Percentiles rank a stretch among this genome's conserved stretches.
These are phyloP conservation scores for Saccostrea echinata DNA, from an alignment of 1,140 invertebrate species.

Conservation along the genomic window DNA sequence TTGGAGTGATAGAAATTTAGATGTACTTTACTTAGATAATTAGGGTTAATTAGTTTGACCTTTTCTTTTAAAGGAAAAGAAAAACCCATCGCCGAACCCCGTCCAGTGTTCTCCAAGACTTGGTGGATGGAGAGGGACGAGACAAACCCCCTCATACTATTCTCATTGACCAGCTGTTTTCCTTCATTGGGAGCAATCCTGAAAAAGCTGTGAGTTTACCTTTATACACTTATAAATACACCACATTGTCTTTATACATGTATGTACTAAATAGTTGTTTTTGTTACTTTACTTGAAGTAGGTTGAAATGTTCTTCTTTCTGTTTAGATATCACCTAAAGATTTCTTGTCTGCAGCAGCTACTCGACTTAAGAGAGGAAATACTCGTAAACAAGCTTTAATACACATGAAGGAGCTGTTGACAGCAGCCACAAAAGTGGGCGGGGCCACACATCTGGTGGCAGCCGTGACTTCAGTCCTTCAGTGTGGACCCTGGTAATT, in stretches of 20 bases:
- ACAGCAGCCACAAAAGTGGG: constrained; percentile 75
- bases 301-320: neutral
- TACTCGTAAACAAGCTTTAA: constrained; percentile 74
- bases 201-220: constrained; percentile 75
- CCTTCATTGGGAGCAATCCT: constrained; percentile 78
- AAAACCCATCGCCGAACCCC: constrained; percentile 67
- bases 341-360: constrained; percentile 74
- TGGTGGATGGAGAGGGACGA: constrained; percentile 71
- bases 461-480: constrained; percentile 78
- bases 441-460: constrained; percentile 77
- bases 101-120: constrained; percentile 70
- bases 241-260: neutral
- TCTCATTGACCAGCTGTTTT: constrained; percentile 78
- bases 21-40: too few species aligned
- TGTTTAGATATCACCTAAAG: constrained; percentile 72
- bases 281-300: neutral
- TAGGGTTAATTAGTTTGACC: too few species aligned
- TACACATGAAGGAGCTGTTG: constrained; percentile 78
- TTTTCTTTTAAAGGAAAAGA: neutral
- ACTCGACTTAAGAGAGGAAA: constrained; percentile 72
- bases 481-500: constrained; percentile 76
- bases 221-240: neutral
- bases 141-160: constrained; percentile 74
- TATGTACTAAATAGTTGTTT: neutral
- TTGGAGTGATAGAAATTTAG: too few species aligned